Evolutionary conservation across 2,113 vertebrate species (phyloP).

Genomic region (Poecilia latipinna): DNA sequence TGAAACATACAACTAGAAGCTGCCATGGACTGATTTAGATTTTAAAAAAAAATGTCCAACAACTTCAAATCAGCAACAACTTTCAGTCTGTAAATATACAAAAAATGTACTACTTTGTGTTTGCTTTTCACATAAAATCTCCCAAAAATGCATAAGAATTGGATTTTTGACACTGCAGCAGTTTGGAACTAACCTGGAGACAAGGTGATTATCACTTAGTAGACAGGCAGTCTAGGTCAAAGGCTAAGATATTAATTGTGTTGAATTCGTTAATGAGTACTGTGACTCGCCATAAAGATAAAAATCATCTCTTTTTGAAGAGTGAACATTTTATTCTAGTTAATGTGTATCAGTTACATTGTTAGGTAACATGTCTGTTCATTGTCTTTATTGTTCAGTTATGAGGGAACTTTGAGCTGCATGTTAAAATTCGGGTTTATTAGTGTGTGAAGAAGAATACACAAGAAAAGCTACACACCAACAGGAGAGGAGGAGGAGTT

Average conservation of each 20-base stretch:
- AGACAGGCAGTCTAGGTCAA: slow-evolving; percentile 8
- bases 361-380: slow-evolving; percentile 3
- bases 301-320: slow-evolving; percentile 28
- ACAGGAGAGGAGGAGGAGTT: slow-evolving; percentile 14
- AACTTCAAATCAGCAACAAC: neutral
- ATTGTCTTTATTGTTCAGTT: slow-evolving; percentile 23
- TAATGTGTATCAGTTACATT: slow-evolving; percentile 13
- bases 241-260: slow-evolving; percentile 16
- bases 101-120: neutral
- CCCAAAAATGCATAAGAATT: neutral
- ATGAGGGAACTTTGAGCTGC: slow-evolving; percentile 39
- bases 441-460: slow-evolving; percentile 9
- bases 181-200: neutral
- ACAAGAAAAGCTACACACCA: slow-evolving; percentile 8
- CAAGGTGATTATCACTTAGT: slow-evolving; percentile 15
- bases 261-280: neutral
- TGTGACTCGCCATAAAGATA: slow-evolving; percentile 42
- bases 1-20: too few relatives aligned
- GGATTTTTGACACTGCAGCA: neutral
- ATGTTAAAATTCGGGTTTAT: slow-evolving; percentile 14
- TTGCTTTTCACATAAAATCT: neutral
- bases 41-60: neutral
- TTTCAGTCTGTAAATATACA: neutral
- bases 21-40: neutral
- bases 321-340: slow-evolving; percentile 18